phyloP scores from a whole-genome alignment of 2,797 vertebrate species.

The Borostomias antarcticus region DNA sequence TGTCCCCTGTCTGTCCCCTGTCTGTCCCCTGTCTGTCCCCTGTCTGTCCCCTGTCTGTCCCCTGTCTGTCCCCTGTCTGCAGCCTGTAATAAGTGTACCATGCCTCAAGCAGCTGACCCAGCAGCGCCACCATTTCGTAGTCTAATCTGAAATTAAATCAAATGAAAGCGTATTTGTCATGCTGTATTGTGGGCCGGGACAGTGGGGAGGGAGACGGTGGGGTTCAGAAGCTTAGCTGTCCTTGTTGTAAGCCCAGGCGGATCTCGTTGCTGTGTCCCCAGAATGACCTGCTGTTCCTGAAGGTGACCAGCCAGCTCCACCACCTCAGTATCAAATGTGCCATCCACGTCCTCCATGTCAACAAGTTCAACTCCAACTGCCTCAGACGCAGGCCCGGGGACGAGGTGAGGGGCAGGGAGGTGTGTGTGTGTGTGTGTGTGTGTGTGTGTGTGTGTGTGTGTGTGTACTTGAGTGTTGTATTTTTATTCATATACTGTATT shows the following conservation, averaged over 20 bases:
- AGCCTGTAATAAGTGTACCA: no score
- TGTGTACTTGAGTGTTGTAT: not conserved
- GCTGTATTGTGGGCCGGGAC: no score
- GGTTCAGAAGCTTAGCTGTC: no score
- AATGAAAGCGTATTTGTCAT: no score
- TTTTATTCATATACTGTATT: not conserved
- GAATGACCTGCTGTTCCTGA: conserved; percentile 94
- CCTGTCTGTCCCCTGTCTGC: no score
- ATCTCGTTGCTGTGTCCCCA: conserved; percentile 54
- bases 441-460: conserved; percentile 12
- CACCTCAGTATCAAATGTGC: conserved; percentile 98
- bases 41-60: no score
- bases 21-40: no score
- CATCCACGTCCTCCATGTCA: conserved; percentile 93
- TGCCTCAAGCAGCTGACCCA: no score
- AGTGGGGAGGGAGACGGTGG: no score
- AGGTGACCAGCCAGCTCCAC: conserved; percentile 96
- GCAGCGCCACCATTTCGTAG: no score
- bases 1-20: no score
- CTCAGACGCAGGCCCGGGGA: conserved; percentile 88
- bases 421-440: conserved; percentile 1
- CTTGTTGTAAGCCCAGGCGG: not conserved
- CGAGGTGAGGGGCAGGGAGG: conserved; percentile 75
- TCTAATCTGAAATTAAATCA: no score
- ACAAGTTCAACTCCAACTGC: conserved; percentile 89